Percentiles rank a stretch among this genome's conserved stretches.
Evolutionary conservation across 2,797 vertebrate species (phyloP).

Genomic region (Euphonia xanthogaster): DNA sequence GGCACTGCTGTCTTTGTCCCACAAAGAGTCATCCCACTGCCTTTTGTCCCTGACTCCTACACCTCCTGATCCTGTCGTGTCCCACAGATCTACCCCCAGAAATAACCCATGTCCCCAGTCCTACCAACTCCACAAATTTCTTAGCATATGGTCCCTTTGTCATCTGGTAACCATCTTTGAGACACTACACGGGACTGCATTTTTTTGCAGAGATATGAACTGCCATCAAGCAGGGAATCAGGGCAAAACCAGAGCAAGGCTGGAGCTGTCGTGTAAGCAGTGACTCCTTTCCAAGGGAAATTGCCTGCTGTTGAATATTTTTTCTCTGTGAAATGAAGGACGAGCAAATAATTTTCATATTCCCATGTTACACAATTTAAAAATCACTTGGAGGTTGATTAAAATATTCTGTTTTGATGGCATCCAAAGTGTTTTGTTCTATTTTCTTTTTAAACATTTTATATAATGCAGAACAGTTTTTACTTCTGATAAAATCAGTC

Average conservation of each 20-base stretch:
- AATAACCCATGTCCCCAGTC: neutral
- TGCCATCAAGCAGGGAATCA: neutral
- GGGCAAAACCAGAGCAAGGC: neutral
- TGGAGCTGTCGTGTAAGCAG: neutral
- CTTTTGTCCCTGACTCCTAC: neutral
- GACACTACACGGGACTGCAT: neutral
- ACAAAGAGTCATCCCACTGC: neutral
- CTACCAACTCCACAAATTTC: neutral
- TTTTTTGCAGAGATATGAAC: neutral
- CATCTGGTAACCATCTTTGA: neutral
- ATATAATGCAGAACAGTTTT: neutral
- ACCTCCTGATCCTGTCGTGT: neutral
- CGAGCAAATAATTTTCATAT: slow-evolving; percentile 3
- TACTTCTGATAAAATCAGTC: slow-evolving; percentile 1
- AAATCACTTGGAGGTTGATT: neutral
- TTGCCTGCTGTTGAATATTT: neutral
- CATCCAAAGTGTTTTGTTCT: neutral
- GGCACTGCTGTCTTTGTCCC: neutral
- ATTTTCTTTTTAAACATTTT: slow-evolving; percentile 1
- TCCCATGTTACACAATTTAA: neutral
- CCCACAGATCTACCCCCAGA: neutral
- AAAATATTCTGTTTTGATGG: slow-evolving; percentile 26
- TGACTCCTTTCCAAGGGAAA: neutral
- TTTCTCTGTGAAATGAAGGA: neutral
- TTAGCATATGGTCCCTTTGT: neutral